A percentile compares a stretch with the other conserved stretches of the same genome.
phyloP scores from a whole-genome alignment of 1,140 invertebrate genomes.

The Cecropterus lyciades region DNA sequence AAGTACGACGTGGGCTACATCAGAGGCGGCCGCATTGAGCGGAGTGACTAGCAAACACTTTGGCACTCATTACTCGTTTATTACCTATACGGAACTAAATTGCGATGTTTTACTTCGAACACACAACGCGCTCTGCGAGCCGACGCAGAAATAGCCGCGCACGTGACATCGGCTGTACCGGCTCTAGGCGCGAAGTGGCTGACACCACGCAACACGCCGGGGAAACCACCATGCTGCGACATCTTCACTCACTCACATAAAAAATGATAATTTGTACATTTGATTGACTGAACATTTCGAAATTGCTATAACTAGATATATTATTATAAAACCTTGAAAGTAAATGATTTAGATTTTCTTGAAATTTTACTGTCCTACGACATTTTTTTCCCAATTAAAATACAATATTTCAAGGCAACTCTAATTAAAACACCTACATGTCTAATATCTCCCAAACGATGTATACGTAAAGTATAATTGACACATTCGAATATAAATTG shows the following conservation, averaged over 20 bases:
- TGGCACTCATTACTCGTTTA: constrained; percentile 14
- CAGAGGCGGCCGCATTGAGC: neutral
- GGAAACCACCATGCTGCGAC: too few species aligned
- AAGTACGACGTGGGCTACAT: neutral
- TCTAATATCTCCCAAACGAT: too few species aligned
- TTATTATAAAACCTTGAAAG: too few species aligned
- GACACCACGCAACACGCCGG: too few species aligned
- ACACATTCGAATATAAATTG: neutral
- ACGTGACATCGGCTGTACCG: constrained; percentile 3
- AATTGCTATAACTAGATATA: too few species aligned
- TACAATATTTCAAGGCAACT: constrained; percentile 4
- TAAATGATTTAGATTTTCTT: too few species aligned
- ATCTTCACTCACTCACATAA: too few species aligned
- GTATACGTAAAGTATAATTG: neutral
- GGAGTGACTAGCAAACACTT: neutral
- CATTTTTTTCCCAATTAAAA: too few species aligned
- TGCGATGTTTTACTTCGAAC: neutral
- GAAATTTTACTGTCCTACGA: too few species aligned
- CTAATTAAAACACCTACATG: too few species aligned
- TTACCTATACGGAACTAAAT: constrained; percentile 19
- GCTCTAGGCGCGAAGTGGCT: neutral
- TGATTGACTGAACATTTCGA: too few species aligned
- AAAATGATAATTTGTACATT: too few species aligned
- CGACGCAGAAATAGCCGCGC: constrained; percentile 11
- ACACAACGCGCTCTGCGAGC: neutral